A percentile compares a stretch with the other conserved stretches of the same genome.
phyloP scores from a whole-genome alignment of 2,888 invertebrate species.

The Furcula furcula region DNA sequence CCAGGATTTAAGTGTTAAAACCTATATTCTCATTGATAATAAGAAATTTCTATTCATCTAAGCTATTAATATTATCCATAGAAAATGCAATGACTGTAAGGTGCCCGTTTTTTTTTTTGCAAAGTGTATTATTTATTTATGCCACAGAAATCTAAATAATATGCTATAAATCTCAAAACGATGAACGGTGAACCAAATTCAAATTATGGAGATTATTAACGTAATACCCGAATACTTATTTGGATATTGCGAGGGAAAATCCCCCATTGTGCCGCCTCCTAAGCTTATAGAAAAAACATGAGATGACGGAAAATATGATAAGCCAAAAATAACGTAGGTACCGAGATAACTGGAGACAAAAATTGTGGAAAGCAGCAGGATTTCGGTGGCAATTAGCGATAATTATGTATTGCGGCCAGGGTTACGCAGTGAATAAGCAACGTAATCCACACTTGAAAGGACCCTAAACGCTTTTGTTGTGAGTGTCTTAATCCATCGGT shows the following conservation, averaged over 20 bases:
- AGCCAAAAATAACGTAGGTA: conserved; percentile 6
- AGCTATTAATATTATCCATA: too few relatives aligned
- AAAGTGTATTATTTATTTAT: too few relatives aligned
- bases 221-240: neutral
- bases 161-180: too few relatives aligned
- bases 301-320: conserved; percentile 1
- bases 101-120: too few relatives aligned
- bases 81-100: too few relatives aligned
- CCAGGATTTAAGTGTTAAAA: too few relatives aligned
- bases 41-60: too few relatives aligned
- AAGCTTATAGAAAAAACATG: conserved; percentile 1
- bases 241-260: neutral
- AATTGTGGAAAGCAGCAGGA: conserved; percentile 35
- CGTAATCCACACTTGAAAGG: conserved; percentile 7
- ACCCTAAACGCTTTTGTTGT: neutral
- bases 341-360: conserved; percentile 37
- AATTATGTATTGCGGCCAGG: conserved; percentile 49
- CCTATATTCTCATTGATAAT: too few relatives aligned
- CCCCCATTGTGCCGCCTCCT: neutral
- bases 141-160: too few relatives aligned
- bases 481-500: too few relatives aligned
- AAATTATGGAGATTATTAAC: neutral
- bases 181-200: too few relatives aligned
- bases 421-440: conserved; percentile 48
- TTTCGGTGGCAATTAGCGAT: conserved; percentile 54